phyloP scores from a whole-genome alignment of 2,797 vertebrate species.

The Anas acuta region DNA sequence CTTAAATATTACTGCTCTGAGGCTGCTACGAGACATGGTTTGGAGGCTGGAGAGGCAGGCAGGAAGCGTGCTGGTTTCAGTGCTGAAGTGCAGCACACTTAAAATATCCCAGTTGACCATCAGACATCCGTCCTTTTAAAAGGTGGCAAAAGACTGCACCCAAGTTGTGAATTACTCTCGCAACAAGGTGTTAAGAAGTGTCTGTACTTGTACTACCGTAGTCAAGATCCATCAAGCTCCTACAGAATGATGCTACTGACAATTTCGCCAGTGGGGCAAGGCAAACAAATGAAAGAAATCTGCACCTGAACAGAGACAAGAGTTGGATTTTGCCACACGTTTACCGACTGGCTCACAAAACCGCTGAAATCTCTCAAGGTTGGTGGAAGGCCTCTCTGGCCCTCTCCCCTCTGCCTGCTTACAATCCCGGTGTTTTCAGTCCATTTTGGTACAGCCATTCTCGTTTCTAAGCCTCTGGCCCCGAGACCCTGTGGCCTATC shows the following conservation, averaged over 20 bases:
- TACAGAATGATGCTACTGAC: neutral
- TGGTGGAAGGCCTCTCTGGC: neutral
- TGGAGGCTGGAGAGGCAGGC: neutral
- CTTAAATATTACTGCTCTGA: neutral
- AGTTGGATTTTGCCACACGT: neutral
- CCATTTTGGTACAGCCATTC: neutral
- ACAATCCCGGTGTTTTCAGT: neutral
- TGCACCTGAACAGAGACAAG: neutral
- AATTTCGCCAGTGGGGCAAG: neutral
- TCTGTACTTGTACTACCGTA: neutral
- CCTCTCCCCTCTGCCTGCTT: neutral
- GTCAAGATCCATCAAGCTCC: neutral
- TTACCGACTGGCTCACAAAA: neutral
- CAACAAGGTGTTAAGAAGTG: neutral
- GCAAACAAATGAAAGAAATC: neutral
- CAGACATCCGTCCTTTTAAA: fast-evolving
- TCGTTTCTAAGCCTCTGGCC: neutral
- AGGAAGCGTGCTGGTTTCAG: neutral
- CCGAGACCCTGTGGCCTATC: neutral
- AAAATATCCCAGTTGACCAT: too few relatives aligned
- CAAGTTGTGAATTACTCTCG: neutral
- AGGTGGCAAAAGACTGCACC: neutral
- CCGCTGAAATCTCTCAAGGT: neutral
- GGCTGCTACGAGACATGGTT: neutral
- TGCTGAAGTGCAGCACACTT: neutral